Conservation (phyloP, 2,888 invertebrate genomes). For the Hylaea fasciaria region DNA sequence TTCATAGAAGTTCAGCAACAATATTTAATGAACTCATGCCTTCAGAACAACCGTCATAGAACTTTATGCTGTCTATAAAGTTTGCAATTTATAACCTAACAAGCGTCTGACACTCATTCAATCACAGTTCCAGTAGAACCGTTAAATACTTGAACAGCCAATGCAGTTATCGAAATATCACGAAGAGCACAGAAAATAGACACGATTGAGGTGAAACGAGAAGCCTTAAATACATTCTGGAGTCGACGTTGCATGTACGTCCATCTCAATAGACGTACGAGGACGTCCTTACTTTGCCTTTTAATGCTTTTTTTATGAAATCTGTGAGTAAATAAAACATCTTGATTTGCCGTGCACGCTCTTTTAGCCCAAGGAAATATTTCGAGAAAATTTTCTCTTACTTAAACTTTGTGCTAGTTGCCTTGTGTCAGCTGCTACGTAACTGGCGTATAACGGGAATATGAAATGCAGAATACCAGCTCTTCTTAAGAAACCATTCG, state of each 20-base stretch:
- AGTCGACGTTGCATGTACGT: slow-evolving; percentile 49
- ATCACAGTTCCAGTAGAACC: slow-evolving; percentile 18
- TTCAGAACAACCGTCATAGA: slow-evolving; percentile 10
- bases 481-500: slow-evolving; percentile 57
- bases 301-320: slow-evolving; percentile 51
- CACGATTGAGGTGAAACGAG: slow-evolving; percentile 31
- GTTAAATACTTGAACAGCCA: slow-evolving; percentile 29
- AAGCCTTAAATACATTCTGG: slow-evolving; percentile 35
- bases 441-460: slow-evolving; percentile 61
- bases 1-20: slow-evolving; percentile 15
- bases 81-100: slow-evolving; percentile 26
- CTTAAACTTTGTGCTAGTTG: slow-evolving; percentile 75
- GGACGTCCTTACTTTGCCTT: slow-evolving; percentile 46
- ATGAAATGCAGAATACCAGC: slow-evolving; percentile 56
- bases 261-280: slow-evolving; percentile 41
- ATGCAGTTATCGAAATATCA: slow-evolving; percentile 29
- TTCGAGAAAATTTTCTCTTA: slow-evolving; percentile 68
- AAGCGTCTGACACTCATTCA: slow-evolving; percentile 29
- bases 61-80: slow-evolving; percentile 25
- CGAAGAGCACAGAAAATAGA: slow-evolving; percentile 37
- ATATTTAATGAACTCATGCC: slow-evolving; percentile 24
- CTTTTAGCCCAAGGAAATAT: slow-evolving; percentile 67
- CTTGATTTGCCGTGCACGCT: slow-evolving; percentile 64
- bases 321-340: slow-evolving; percentile 57
- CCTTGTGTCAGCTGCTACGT: slow-evolving; percentile 67